Conservation (phyloP, 2,113 vertebrate species). For the Grammomys dolichurus region DNA sequence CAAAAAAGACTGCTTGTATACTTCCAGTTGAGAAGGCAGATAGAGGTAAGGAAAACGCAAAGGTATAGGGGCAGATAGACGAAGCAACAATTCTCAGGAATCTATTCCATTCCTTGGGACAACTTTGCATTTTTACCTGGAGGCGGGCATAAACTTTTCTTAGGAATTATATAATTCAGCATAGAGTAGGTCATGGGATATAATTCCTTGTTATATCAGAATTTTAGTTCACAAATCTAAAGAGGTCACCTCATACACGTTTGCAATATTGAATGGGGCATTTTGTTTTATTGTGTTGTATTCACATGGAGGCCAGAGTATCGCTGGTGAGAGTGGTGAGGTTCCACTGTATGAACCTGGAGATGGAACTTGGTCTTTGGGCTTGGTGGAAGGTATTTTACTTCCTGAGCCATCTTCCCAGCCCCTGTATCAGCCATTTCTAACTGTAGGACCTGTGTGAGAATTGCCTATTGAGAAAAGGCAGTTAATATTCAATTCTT, state of each 20-base stretch:
- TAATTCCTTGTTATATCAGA: not conserved
- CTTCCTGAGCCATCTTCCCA: not conserved
- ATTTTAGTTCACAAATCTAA: not conserved
- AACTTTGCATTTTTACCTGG: not conserved
- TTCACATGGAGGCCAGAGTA: rapidly evolving
- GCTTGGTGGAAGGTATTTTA: not conserved
- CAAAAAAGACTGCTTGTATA: not conserved
- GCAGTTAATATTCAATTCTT: not conserved
- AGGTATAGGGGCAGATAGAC: not conserved
- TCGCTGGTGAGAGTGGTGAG: no score
- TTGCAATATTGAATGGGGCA: not conserved
- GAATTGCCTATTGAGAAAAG: not conserved
- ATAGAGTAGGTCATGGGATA: not conserved
- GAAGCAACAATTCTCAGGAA: not conserved
- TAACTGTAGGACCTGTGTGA: not conserved
- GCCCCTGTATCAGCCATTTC: not conserved
- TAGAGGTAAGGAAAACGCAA: not conserved
- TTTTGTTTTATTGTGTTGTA: not conserved
- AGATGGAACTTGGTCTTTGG: not conserved
- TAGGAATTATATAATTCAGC: not conserved
- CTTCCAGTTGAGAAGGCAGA: slow-evolving; percentile 1
- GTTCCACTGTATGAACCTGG: not conserved
- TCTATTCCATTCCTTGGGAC: not conserved
- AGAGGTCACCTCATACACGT: not conserved
- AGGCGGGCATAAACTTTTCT: not conserved